Conservation (phyloP, 2,888 invertebrate species). For the Deilephila elpenor region DNA sequence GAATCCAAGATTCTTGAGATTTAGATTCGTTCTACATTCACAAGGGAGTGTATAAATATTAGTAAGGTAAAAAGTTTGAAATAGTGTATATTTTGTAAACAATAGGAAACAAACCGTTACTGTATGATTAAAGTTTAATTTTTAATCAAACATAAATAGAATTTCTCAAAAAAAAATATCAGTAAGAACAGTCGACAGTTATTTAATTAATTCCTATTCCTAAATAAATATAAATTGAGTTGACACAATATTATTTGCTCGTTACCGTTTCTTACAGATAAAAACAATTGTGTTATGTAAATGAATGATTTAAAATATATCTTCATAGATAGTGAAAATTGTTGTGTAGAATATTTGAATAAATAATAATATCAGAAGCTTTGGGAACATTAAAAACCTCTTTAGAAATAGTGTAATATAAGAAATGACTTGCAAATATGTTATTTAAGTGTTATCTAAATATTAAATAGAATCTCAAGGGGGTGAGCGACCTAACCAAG, state of each 20-base stretch:
- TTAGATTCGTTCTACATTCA: too few relatives aligned
- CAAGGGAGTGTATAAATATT: too few relatives aligned
- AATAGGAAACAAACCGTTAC: not conserved
- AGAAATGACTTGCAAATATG: too few relatives aligned
- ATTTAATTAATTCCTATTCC: not conserved
- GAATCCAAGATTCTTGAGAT: too few relatives aligned
- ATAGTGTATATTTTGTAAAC: not conserved
- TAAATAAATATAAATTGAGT: not conserved
- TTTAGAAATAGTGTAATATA: too few relatives aligned
- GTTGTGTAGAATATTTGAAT: not conserved
- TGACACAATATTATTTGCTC: not conserved
- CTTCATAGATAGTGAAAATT: not conserved
- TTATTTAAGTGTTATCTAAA: too few relatives aligned
- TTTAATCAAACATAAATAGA: not conserved
- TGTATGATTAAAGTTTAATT: not conserved
- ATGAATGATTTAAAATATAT: not conserved
- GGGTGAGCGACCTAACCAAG: too few relatives aligned
- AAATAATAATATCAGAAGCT: not conserved
- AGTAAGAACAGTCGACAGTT: not conserved
- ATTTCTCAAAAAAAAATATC: not conserved
- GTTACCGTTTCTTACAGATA: not conserved
- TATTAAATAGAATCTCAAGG: too few relatives aligned
- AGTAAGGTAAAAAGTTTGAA: not conserved
- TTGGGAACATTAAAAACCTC: not conserved
- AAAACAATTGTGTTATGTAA: constrained; percentile 4